Percentiles rank a stretch among this genome's conserved stretches.
phyloP scores from a whole-genome alignment of 2,113 vertebrate genomes.

The Channa maculata region DNA sequence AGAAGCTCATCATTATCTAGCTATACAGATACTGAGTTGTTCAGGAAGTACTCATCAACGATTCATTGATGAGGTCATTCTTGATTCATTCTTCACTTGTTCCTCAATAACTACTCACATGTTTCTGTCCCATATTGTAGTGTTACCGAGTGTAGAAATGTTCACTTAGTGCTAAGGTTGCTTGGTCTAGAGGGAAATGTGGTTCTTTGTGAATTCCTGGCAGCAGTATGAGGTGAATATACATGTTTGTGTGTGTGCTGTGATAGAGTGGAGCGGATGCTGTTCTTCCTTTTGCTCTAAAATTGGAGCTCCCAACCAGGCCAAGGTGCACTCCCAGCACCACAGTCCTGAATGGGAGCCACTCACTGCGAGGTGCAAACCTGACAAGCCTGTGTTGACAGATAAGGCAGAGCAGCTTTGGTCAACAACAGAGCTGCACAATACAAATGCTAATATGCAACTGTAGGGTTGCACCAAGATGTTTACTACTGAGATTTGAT shows the following conservation, averaged over 20 bases:
- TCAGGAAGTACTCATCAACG: no score
- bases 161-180: conserved; percentile 4
- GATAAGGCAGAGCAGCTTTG: conserved; percentile 67
- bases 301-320: conserved; percentile 49
- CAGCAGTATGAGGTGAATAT: conserved; percentile 38
- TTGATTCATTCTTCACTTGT: no score
- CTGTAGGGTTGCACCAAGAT: conserved; percentile 49
- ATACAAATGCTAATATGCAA: conserved; percentile 71
- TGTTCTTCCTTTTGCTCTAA: conserved; percentile 51
- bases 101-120: no score
- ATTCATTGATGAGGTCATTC: no score
- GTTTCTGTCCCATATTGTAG: no score
- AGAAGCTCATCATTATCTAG: no score
- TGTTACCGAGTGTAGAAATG: conserved; percentile 19
- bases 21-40: no score
- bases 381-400: conserved; percentile 65
- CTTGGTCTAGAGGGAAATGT: conserved; percentile 42
- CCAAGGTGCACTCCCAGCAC: conserved; percentile 47
- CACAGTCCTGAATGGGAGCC: conserved; percentile 59
- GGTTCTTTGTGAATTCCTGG: conserved; percentile 42
- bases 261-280: conserved; percentile 28
- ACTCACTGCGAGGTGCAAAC: conserved; percentile 57
- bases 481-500: conserved; percentile 65
- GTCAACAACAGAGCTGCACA: conserved; percentile 60
- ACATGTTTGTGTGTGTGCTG: conserved; percentile 29